Conservation (phyloP, 1,140 invertebrate genomes). For the Zaprionus tsacasi region DNA sequence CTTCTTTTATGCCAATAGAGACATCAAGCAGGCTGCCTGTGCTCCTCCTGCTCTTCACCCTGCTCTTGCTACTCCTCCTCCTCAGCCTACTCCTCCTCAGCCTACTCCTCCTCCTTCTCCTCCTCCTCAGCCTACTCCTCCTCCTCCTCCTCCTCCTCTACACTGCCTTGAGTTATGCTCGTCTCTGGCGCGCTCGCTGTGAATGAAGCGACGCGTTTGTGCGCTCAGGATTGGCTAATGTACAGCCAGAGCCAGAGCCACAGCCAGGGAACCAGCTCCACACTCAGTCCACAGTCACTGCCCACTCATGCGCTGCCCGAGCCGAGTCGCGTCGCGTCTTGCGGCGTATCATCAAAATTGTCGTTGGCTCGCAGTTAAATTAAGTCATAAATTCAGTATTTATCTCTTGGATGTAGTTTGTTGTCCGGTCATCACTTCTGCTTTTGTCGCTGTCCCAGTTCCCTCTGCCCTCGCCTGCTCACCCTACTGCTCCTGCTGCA, state of each 20-base stretch:
- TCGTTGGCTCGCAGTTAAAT: constrained; percentile 83
- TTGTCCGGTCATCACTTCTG: constrained; percentile 84
- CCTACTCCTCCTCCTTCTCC: not conserved
- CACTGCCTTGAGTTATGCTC: constrained; percentile 68
- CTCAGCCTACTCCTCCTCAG: not conserved
- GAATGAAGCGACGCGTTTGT: constrained; percentile 72
- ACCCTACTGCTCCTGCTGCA: constrained; percentile 18
- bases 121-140: not conserved
- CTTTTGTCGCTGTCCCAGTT: constrained; percentile 65
- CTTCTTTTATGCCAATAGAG: constrained; percentile 71
- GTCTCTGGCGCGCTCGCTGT: constrained; percentile 59
- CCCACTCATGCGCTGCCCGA: constrained; percentile 65
- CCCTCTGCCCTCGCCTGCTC: not conserved
- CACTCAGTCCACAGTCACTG: constrained; percentile 45
- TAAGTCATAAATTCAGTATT: constrained; percentile 84
- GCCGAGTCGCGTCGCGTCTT: not conserved
- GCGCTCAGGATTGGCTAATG: constrained; percentile 80
- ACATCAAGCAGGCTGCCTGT: constrained; percentile 66
- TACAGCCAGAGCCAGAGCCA: constrained; percentile 53
- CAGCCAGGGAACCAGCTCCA: constrained; percentile 1
- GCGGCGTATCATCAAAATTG: constrained; percentile 74
- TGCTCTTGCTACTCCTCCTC: not conserved
- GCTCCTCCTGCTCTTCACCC: not conserved
- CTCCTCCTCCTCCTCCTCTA: not conserved
- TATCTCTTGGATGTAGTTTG: constrained; percentile 84